Base-by-base conservation (phyloP, 2,888 invertebrate genomes). In the Nasonovia ribisnigri region DNA sequence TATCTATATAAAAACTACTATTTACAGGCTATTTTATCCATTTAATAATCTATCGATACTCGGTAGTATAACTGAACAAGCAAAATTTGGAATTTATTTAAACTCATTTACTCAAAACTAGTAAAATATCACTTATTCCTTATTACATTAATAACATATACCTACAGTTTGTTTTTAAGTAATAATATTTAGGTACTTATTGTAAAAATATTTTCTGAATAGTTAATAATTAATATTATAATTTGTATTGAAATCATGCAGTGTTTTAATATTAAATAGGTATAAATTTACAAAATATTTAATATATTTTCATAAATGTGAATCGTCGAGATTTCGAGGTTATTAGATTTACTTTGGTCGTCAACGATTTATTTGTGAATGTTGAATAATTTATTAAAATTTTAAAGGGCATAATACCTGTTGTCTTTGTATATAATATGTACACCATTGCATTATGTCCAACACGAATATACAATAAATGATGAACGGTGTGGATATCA, bases 321-420 rank as follows among this genome's bases (percentile, higher is more conserved):
- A 57, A 60, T 92, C 46, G n/a, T 86, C 13, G 36, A 26, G 46
- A 48, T 87, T 87, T 87, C 92, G 46, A 92, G 92, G 92, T 87
- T 87, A 87, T 92, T 48, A 60, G 46, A 48, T 46, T 87, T 10
- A 36, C 11, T 48, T 36, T 48, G 26, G 46, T 86, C 36, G 16
- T 87, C 54, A 54, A 84, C 84, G 20, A 54, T 91, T 91, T 92
- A 87, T 60, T 43, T 60, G 87, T 60, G 60, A 87, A 87, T 36
- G 87, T 92, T 67, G 57, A 57, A 91, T 92, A 92, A 92, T 92
- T 60, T 92, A 92, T 92, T 60, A 60, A 60, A 92, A 92, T 92
- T 87, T 60, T 92, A 92, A 92, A 87, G 87, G 60, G 86, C 87
- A 92, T 84, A 77, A 42, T 86, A 92, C 86, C 91, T 57, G 86